A percentile compares a stretch with the other conserved stretches of the same genome.
Conservation (phyloP, 2,113 vertebrate genomes). For the Eupsittula cactorum region DNA sequence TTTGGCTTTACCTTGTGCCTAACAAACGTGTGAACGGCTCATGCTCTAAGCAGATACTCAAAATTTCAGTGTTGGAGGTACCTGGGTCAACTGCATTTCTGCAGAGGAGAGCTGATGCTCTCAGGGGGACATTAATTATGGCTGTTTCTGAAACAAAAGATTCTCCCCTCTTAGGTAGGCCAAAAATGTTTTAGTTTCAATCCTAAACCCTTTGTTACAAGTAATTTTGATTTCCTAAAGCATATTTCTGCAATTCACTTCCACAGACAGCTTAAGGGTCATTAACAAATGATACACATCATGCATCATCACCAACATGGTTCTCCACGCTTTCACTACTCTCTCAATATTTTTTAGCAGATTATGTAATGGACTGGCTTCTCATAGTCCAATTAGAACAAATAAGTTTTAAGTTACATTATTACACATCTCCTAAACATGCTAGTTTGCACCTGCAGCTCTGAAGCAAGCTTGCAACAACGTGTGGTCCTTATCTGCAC, state of each 20-base stretch:
- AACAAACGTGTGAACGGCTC: fast-evolving
- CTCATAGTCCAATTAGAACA: not conserved
- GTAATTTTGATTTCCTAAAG: not conserved
- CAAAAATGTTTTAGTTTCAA: not conserved
- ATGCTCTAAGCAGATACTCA: not conserved
- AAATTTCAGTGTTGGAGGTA: not conserved
- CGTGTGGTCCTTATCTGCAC: not conserved
- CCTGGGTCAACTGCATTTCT: not conserved
- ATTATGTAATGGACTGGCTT: not conserved
- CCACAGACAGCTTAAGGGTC: not conserved
- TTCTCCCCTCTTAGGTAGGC: not conserved
- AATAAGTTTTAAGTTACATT: not conserved
- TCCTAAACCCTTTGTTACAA: not conserved
- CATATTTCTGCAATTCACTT: not conserved
- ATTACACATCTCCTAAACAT: not conserved
- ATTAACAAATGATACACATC: not conserved
- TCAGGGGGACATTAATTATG: not conserved
- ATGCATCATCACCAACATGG: not conserved
- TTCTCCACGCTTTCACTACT: not conserved
- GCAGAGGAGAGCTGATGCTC: not conserved
- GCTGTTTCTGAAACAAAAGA: not conserved
- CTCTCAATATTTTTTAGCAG: not conserved
- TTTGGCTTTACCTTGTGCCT: not conserved
- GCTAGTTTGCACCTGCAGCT: not conserved
- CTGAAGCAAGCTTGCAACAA: not conserved